Base-by-base conservation (phyloP, 2,797 vertebrate species). In the Sebastes taczanowskii region DNA sequence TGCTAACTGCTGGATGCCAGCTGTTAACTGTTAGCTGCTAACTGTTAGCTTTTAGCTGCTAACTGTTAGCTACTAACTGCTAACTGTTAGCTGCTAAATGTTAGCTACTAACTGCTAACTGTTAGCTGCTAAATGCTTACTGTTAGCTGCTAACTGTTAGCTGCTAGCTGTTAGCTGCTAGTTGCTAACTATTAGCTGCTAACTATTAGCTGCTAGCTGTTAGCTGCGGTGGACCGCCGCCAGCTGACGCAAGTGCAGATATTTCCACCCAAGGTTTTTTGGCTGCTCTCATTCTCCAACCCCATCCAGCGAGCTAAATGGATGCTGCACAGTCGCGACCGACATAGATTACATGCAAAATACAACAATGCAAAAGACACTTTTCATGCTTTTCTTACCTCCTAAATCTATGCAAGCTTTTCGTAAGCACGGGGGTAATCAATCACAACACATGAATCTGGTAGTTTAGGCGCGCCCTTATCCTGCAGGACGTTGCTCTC, bases 381-480 rank as follows among this genome's bases (percentile, higher is more conserved):
- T 53, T 58, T 71, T 66, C 1, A 30, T 18, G 32, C 14, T 30
- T 82, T 67, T 61, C 94, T 94, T 95, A 95, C 95, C 95, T 95
- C 86, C 86, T 91, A 89, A 90, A 91, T 94, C 92, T 93, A 90
- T 87, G 90, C 88, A 90, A 86, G 88, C 86, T 91, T 93, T 86
- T 93, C 88, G 71, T 76, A 82, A 61, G 88, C 84, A 80, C 86
- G 85, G 89, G 82, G 86, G 81, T 78, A 83, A 93, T 92, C 91
- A 95, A 93, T 93, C 91, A 94, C 88, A 93, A 94, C 94, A 94
- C 95, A 95, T 96, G 93, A 92, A 95, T 95, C 71, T 93, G 90
- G 90, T 85, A 74, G 86, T 93, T 91, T 85, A 93, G 94, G 92
- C 93, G 92, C 91, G 93, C 93, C 94, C 93, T 92, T 91, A 85